phyloP scores from a whole-genome alignment of 2,113 vertebrate genomes.

The Acanthisitta chloris region DNA sequence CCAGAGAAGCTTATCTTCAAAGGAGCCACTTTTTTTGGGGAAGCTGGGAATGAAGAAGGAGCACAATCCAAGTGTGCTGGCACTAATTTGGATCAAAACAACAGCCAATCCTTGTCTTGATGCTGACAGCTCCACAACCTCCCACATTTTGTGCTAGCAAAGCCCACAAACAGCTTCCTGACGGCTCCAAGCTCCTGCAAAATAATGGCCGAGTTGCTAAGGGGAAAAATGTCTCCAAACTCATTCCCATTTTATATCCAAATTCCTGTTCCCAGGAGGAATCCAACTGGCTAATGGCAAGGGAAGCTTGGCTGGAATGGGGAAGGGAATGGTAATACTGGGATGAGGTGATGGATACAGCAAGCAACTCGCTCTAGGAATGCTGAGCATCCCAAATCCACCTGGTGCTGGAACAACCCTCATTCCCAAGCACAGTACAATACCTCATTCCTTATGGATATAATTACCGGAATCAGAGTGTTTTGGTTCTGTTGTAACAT shows the following conservation, averaged over 20 bases:
- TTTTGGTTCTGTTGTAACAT: neutral
- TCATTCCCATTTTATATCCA: no score
- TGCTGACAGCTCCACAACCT: conserved; percentile 10
- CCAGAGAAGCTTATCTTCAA: neutral
- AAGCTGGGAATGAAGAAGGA: neutral
- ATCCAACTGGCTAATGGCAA: neutral
- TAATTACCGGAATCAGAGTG: neutral
- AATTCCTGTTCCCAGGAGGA: neutral
- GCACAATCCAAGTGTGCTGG: neutral
- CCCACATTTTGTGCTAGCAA: conserved; percentile 15
- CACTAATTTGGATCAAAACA: neutral
- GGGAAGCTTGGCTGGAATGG: neutral
- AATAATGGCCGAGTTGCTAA: conserved; percentile 34
- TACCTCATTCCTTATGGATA: neutral
- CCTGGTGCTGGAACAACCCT: neutral
- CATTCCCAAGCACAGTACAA: no score
- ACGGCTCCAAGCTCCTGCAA: neutral
- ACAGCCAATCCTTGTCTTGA: neutral
- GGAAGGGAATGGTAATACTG: neutral
- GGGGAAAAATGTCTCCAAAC: neutral
- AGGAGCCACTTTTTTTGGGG: neutral
- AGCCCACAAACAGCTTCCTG: conserved; percentile 42
- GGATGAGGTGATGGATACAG: neutral
- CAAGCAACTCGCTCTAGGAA: neutral
- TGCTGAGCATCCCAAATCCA: neutral